Evolutionary conservation across 1,140 invertebrate genomes (phyloP).

Genomic region (Conus betulinus): DNA sequence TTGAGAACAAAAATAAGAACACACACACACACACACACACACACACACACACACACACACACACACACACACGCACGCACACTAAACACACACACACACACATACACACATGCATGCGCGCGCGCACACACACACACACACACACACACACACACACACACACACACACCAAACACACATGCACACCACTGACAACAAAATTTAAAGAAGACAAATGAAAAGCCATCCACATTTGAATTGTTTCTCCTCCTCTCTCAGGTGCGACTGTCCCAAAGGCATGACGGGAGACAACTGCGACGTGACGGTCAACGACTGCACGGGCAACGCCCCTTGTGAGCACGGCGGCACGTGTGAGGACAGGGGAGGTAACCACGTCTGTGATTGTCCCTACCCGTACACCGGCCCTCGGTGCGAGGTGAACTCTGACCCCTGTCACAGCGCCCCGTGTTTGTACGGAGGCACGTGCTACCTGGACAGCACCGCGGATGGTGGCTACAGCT

Average conservation of each 20-base stretch:
- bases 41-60: no score
- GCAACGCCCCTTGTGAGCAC: constrained; percentile 89
- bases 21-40: no score
- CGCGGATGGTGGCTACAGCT: constrained; percentile 25
- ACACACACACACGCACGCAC: no score
- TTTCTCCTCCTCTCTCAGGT: constrained; percentile 46
- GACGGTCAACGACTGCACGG: constrained; percentile 94
- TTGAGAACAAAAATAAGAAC: no score
- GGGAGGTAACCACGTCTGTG: constrained; percentile 79
- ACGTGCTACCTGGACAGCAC: constrained; percentile 43
- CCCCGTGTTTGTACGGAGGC: constrained; percentile 61
- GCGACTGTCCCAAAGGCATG: constrained; percentile 65
- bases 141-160: no score
- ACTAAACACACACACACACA: no score
- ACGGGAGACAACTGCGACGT: constrained; percentile 84
- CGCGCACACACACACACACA: no score
- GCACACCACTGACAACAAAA: no score
- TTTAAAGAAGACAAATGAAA: no score
- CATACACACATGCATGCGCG: no score
- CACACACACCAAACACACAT: no score
- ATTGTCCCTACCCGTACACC: constrained; percentile 81
- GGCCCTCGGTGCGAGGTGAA: constrained; percentile 50
- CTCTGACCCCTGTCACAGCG: constrained; percentile 55
- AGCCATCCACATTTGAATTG: background rate
- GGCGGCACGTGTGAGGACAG: constrained; percentile 88